Evolutionary conservation across 1,140 invertebrate genomes (phyloP).

Genomic region (Metaphire vulgaris): DNA sequence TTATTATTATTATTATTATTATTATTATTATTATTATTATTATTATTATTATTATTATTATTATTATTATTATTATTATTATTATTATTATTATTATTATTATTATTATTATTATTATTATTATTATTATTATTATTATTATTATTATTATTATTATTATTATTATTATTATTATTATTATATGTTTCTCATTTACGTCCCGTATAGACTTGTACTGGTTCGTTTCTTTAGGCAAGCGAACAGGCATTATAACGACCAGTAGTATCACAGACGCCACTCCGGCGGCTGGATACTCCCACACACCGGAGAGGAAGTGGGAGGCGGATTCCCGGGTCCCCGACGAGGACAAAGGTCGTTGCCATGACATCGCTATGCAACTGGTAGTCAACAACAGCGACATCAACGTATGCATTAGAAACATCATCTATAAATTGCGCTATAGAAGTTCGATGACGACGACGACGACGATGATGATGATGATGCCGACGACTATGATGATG

Average conservation of each 20-base stretch:
- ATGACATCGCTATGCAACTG: no score
- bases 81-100: neutral
- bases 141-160: neutral
- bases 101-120: neutral
- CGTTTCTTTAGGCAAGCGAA: conserved; percentile 61
- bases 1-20: conserved; percentile 4
- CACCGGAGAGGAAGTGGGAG: conserved; percentile 56
- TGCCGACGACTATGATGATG: no score
- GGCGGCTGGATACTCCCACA: conserved; percentile 72
- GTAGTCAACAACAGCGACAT: no score
- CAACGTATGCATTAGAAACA: no score
- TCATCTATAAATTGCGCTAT: no score
- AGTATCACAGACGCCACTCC: conserved; percentile 87
- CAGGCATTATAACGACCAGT: conserved; percentile 83
- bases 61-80: conserved; percentile 4
- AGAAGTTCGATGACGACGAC: no score
- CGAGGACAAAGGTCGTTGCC: neutral
- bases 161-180: neutral
- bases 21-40: conserved; percentile 4
- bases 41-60: conserved; percentile 4
- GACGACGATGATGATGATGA: no score
- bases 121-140: neutral
- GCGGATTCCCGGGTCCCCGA: conserved; percentile 30
- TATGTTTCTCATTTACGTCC: neutral
- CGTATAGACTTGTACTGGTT: neutral